Conservation (phyloP, 2,797 vertebrate species). For the Microctenopoma stevenorrisi region DNA sequence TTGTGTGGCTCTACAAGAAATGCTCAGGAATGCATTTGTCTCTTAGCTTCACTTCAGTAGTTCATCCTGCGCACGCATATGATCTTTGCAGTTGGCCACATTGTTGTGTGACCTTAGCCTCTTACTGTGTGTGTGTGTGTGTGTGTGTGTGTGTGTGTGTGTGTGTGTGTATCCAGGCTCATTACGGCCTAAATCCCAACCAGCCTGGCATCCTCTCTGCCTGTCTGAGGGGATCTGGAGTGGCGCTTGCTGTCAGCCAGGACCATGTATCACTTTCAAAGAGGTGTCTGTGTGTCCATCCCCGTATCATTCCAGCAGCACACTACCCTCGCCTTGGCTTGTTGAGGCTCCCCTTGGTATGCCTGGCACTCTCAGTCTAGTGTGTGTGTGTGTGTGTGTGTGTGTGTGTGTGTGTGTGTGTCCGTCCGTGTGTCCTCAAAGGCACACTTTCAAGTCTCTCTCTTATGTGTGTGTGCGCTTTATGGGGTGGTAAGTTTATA, state of each 20-base stretch:
- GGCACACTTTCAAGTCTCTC: conserved; percentile 45
- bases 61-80: conserved; percentile 52
- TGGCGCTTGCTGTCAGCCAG: conserved; percentile 79
- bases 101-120: conserved; percentile 59
- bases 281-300: conserved; percentile 75
- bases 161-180: conserved; percentile 53
- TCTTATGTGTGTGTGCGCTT: conserved; percentile 36
- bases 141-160: conserved; percentile 7
- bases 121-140: not conserved
- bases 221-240: conserved; percentile 79
- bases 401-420: conserved; percentile 38
- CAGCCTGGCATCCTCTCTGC: conserved; percentile 73
- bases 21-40: conserved; percentile 42
- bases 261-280: conserved; percentile 85
- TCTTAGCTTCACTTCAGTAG: conserved; percentile 54
- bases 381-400: conserved; percentile 45
- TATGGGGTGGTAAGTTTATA: too few species aligned
- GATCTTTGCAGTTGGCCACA: conserved; percentile 68
- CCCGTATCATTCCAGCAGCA: conserved; percentile 65
- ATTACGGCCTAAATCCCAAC: conserved; percentile 75
- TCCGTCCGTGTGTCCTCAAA: conserved; percentile 38
- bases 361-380: conserved; percentile 57
- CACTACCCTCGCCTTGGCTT: conserved; percentile 53
- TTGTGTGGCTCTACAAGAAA: not conserved
- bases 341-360: conserved; percentile 78